Evolutionary conservation across 2,888 invertebrate genomes (phyloP).

Genomic region (Herminia tarsipennalis): DNA sequence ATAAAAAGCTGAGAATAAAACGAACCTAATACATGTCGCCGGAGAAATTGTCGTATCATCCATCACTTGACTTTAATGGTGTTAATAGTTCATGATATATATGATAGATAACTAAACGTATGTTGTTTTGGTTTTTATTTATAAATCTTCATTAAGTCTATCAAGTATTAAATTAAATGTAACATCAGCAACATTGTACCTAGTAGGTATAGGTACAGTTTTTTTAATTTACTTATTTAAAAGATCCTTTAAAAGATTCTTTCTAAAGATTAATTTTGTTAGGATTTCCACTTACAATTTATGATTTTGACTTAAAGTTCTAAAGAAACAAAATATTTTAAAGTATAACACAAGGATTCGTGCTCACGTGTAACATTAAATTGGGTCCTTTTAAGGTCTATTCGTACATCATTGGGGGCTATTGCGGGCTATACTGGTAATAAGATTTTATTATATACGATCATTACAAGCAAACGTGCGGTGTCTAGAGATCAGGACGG

Average conservation of each 20-base stretch:
- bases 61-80: conserved; percentile 61
- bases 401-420: conserved; percentile 69
- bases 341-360: conserved; percentile 28
- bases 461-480: conserved; percentile 77
- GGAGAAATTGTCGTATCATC: conserved; percentile 70
- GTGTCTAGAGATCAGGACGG: conserved; percentile 68
- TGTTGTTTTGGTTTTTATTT: neutral
- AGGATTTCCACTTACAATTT: conserved; percentile 11
- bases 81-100: conserved; percentile 60
- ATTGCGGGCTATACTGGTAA: conserved; percentile 69
- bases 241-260: too few relatives aligned
- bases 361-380: conserved; percentile 59
- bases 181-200: conserved; percentile 4
- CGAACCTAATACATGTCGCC: conserved; percentile 57
- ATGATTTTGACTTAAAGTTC: conserved; percentile 15
- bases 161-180: conserved; percentile 11
- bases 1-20: conserved; percentile 68
- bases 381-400: conserved; percentile 63
- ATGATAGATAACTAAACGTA: conserved; percentile 46
- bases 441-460: conserved; percentile 79
- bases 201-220: too few relatives aligned
- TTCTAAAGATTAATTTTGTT: too few relatives aligned
- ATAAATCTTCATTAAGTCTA: too few relatives aligned
- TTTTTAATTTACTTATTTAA: too few relatives aligned
- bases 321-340: conserved; percentile 22